phyloP scores from a whole-genome alignment of 1,140 invertebrate genomes.

The Heliothis subflexa region DNA sequence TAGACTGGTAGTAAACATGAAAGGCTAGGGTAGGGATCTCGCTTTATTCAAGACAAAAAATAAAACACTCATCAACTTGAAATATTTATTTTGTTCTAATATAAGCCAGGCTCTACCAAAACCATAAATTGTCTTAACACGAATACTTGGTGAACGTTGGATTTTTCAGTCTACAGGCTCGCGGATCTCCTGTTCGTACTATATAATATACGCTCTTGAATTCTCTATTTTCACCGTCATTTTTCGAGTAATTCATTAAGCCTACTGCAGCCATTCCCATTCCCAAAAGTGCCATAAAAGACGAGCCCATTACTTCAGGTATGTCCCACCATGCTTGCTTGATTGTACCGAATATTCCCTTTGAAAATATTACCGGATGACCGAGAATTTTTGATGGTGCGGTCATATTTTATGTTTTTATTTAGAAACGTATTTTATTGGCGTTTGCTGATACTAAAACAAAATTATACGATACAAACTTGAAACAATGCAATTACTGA shows the following conservation, averaged over 20 bases:
- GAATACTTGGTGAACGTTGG: constrained; percentile 68
- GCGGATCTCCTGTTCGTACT: constrained; percentile 82
- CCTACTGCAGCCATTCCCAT: constrained; percentile 70
- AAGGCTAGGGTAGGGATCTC: too few relatives aligned
- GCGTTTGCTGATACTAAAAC: too few relatives aligned
- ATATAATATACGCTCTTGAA: constrained; percentile 83
- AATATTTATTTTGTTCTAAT: not conserved
- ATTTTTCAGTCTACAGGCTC: constrained; percentile 67
- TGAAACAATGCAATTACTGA: too few relatives aligned
- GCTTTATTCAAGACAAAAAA: too few relatives aligned
- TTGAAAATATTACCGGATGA: constrained; percentile 70
- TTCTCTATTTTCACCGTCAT: constrained; percentile 84
- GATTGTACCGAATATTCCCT: constrained; percentile 74
- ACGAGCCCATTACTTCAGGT: constrained; percentile 87
- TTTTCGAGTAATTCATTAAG: constrained; percentile 73
- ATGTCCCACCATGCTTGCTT: constrained; percentile 87
- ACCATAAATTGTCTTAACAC: constrained; percentile 37
- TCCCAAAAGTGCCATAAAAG: constrained; percentile 81
- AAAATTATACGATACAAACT: too few relatives aligned
- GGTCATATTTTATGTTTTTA: constrained; percentile 55
- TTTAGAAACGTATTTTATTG: not conserved
- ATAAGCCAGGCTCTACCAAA: not conserved
- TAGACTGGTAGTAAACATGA: too few relatives aligned
- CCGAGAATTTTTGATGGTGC: constrained; percentile 68
- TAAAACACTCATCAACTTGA: too few relatives aligned